These are phyloP conservation scores for Xerus inauris DNA, from an alignment of 2,113 vertebrate genomes.

Conservation along the genomic window DNA sequence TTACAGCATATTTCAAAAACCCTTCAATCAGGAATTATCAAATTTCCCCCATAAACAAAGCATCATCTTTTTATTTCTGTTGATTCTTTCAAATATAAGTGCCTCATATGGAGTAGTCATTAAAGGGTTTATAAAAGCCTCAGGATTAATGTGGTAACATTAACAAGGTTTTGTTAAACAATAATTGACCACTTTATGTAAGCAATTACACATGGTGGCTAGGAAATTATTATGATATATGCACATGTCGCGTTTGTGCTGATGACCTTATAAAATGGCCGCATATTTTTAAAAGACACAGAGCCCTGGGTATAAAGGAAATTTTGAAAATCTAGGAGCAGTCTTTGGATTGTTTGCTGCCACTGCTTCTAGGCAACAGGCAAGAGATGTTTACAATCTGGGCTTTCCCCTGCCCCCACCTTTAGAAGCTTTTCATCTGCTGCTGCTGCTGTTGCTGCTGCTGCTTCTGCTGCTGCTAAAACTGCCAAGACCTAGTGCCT, in stretches of 20 bases:
- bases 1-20: neutral
- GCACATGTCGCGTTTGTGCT: neutral
- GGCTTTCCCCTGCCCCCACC: constrained; percentile 78
- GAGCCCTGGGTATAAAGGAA: constrained; percentile 46
- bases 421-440: constrained; percentile 70
- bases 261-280: constrained; percentile 60
- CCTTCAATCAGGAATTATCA: constrained; percentile 30
- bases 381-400: constrained; percentile 78
- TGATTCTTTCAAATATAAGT: constrained; percentile 15
- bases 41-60: constrained; percentile 37
- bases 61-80: neutral
- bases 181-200: constrained; percentile 45
- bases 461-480: neutral
- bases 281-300: constrained; percentile 41
- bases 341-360: constrained; percentile 78
- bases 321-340: constrained; percentile 54
- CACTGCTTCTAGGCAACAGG: constrained; percentile 82
- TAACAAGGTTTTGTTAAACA: constrained; percentile 63
- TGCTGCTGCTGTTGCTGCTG: constrained; percentile 15
- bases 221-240: neutral
- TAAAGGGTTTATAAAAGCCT: neutral
- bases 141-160: neutral
- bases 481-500: neutral
- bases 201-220: neutral
- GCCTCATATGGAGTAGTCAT: neutral